Conservation (phyloP, 2,113 vertebrate genomes). For the Oncorhynchus masou region DNA sequence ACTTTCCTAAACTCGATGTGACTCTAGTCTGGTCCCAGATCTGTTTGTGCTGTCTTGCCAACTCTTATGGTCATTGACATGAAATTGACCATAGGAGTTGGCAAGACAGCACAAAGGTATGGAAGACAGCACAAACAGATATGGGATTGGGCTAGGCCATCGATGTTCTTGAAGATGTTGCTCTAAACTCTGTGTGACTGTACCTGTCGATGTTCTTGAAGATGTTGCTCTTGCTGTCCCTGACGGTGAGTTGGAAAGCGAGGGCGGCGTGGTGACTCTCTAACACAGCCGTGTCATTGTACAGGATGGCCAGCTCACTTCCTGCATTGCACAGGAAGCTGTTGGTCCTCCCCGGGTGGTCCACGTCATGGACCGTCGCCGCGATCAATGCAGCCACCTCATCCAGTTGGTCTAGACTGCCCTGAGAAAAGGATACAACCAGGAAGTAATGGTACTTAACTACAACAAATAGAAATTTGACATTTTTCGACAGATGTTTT, state of each 20-base stretch:
- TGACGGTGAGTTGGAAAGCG: slow-evolving; percentile 91
- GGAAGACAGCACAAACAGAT: no score
- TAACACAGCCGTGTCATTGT: slow-evolving; percentile 92
- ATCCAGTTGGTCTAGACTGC: slow-evolving; percentile 89
- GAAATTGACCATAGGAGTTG: no score
- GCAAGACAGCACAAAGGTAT: no score
- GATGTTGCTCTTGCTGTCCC: slow-evolving; percentile 92
- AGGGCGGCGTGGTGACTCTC: slow-evolving; percentile 94
- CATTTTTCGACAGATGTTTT: not conserved
- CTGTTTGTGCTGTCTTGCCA: not conserved
- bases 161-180: no score
- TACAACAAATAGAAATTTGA: not conserved
- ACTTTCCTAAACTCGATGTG: no score
- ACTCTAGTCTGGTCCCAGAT: not conserved
- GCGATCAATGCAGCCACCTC: slow-evolving; percentile 92
- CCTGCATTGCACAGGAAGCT: slow-evolving; percentile 95
- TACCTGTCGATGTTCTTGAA: slow-evolving; percentile 96
- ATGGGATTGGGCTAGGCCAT: no score
- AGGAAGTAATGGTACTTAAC: not conserved
- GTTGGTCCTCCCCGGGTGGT: slow-evolving; percentile 93
- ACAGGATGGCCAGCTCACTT: slow-evolving; percentile 91
- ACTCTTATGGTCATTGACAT: not conserved
- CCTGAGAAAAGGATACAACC: slow-evolving; percentile 65
- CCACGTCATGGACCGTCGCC: slow-evolving; percentile 91
- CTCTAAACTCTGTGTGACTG: not conserved